Conservation (phyloP, 2,888 invertebrate genomes). For the Zele albiditarsus region DNA sequence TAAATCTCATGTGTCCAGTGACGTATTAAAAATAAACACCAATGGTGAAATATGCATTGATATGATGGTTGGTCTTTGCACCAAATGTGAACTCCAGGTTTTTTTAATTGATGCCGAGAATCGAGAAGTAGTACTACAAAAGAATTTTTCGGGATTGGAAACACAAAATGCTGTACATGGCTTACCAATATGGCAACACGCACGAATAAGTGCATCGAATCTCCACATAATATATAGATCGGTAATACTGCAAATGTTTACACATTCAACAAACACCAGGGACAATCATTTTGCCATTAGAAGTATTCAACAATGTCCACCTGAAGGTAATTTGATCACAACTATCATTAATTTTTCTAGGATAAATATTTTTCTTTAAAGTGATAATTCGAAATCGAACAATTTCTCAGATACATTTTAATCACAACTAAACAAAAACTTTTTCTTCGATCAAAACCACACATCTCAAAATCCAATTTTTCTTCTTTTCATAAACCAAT, state of each 20-base stretch:
- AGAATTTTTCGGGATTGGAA: constrained; percentile 13
- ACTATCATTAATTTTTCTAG: not conserved
- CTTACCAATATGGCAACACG: constrained; percentile 51
- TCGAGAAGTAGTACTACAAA: not conserved
- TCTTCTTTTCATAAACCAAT: too few relatives aligned
- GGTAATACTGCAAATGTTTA: constrained; percentile 44
- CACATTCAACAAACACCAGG: constrained; percentile 11
- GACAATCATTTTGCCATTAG: constrained; percentile 55
- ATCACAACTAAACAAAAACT: too few relatives aligned
- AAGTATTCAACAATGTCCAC: constrained; percentile 49
- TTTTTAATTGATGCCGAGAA: constrained; percentile 26
- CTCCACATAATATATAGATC: not conserved
- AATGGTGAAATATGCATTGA: constrained; percentile 49
- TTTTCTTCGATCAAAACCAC: too few relatives aligned
- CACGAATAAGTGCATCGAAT: constrained; percentile 37
- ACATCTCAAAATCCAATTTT: too few relatives aligned
- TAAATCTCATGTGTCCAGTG: constrained; percentile 3
- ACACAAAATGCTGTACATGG: not conserved
- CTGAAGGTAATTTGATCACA: constrained; percentile 28
- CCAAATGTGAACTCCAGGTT: constrained; percentile 49
- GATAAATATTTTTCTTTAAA: too few relatives aligned
- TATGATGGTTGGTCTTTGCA: constrained; percentile 55
- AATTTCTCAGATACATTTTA: too few relatives aligned
- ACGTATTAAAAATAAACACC: not conserved
- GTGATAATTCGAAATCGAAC: too few relatives aligned